Evolutionary conservation across 92 coral and sea anemone genomes (phyloP).

Genomic region (Epizoanthus fatuus): DNA sequence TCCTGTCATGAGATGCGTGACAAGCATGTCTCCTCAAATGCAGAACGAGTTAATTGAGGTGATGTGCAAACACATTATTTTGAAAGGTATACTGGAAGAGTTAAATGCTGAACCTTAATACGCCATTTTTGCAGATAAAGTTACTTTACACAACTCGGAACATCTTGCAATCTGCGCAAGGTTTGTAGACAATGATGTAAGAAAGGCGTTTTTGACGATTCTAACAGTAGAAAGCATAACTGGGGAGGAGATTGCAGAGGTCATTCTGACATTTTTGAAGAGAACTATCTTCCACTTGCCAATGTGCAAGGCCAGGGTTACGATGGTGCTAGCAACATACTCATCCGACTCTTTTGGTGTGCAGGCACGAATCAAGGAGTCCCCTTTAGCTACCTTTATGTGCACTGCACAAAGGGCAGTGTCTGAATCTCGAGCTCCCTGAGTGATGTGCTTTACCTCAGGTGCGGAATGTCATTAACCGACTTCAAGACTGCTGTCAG

Average conservation of each 20-base stretch:
- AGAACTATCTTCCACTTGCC: neutral
- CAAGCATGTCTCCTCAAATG: slow-evolving; percentile 23
- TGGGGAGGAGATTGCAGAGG: slow-evolving; percentile 18
- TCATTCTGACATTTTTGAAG: slow-evolving; percentile 9
- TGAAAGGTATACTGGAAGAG: slow-evolving; percentile 29
- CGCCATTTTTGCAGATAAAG: neutral
- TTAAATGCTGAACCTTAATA: slow-evolving; percentile 11
- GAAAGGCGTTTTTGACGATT: neutral
- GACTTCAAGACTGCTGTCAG: slow-evolving; percentile 22
- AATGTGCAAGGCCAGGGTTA: slow-evolving; percentile 37
- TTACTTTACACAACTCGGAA: slow-evolving; percentile 1
- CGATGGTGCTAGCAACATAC: slow-evolving; percentile 54
- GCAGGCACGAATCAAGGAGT: slow-evolving; percentile 39
- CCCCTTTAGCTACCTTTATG: slow-evolving; percentile 34
- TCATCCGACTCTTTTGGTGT: slow-evolving; percentile 22
- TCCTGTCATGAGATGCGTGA: neutral
- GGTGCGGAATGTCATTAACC: slow-evolving; percentile 35
- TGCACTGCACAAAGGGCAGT: slow-evolving; percentile 51
- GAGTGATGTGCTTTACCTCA: slow-evolving; percentile 9
- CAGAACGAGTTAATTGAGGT: slow-evolving; percentile 38
- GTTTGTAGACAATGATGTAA: neutral
- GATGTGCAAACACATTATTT: slow-evolving; percentile 39
- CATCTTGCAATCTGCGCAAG: slow-evolving; percentile 14
- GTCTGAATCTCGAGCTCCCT: slow-evolving; percentile 24
- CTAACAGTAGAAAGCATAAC: neutral